Conservation (phyloP, 2,888 invertebrate genomes). For the Sialis fuliginosa region DNA sequence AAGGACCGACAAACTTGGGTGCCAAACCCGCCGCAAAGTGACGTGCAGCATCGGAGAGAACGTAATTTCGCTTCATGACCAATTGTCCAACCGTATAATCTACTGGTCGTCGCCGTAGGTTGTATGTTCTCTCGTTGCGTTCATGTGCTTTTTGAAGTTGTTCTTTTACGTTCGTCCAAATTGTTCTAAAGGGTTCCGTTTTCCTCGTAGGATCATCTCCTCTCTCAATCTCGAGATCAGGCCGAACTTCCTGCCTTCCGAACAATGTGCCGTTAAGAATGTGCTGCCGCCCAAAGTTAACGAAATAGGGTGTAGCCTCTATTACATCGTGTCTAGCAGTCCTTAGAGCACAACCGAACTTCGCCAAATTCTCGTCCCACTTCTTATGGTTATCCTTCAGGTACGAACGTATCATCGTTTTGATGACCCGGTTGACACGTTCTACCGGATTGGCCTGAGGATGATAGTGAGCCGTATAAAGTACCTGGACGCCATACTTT, state of each 20-base stretch:
- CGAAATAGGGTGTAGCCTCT: conserved; percentile 9
- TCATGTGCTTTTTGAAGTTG: background rate
- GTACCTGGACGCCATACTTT: no score
- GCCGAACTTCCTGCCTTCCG: background rate
- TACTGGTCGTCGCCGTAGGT: background rate
- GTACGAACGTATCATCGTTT: conserved; percentile 7
- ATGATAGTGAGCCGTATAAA: no score
- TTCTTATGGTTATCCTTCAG: background rate
- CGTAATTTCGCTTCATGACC: conserved; percentile 5
- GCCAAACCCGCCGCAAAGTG: background rate
- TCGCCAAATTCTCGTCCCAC: conserved; percentile 6
- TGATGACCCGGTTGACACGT: conserved; percentile 11
- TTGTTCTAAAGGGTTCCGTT: background rate
- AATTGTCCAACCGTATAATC: conserved; percentile 6
- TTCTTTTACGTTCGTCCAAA: background rate
- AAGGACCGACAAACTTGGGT: background rate
- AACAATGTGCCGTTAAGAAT: background rate
- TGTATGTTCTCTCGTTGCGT: background rate
- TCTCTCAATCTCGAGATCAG: background rate
- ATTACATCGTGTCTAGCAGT: conserved; percentile 9
- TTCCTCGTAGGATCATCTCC: no score
- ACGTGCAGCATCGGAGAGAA: conserved; percentile 2
- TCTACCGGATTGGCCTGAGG: conserved; percentile 12
- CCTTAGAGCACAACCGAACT: conserved; percentile 12
- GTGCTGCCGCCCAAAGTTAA: conserved; percentile 9